Base-by-base conservation (phyloP, 1,140 invertebrate genomes). In the Apis florea region DNA sequence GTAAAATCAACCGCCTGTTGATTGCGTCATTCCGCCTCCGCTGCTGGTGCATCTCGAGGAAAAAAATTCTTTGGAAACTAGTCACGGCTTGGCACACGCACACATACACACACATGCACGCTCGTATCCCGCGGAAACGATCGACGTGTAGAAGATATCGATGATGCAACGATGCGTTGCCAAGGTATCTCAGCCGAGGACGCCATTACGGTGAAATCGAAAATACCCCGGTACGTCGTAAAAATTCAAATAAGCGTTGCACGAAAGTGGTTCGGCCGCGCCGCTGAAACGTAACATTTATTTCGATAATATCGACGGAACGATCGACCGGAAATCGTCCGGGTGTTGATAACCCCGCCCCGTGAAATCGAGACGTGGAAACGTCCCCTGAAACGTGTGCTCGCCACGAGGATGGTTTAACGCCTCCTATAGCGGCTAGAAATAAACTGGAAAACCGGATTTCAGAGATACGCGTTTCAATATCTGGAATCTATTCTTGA, bases 1-100 rank as follows among this genome's bases (percentile, higher is more conserved):
- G 73, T 54, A 76, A 66, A 76, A 76, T 76, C 73, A 76, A 10
- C 26, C 2, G 31, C 4, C 4, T 40, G 31, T 5, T 40, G 51
- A 26, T 76, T 76, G 59, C 73, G 54, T 66, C 61, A 76, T 15
- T 21, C 26, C 24, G 17, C 49, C 49, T 51, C 9, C 13, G 47
- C 67, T n/a, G 40, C 47, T 24, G 67, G 21, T 53, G 24, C 24
- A 15, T 21, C 73, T 54, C 17, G 12, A 53, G 61, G 73, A 66
- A 76, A 74, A 31, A 66, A 67, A 76, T 76, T 76, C 74, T 76
- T 76, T 54, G 56, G 11, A 40, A 76, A 66, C 49, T 76, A 66
- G 73, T 76, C 73, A 76, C 66, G 66, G 31, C 31, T 40, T 40
- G 31, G 31, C 5, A 5, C 31, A 40, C 4, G 6, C 31, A 40